phyloP scores from a whole-genome alignment of 2,888 invertebrate species.

The Catonia carolina region DNA sequence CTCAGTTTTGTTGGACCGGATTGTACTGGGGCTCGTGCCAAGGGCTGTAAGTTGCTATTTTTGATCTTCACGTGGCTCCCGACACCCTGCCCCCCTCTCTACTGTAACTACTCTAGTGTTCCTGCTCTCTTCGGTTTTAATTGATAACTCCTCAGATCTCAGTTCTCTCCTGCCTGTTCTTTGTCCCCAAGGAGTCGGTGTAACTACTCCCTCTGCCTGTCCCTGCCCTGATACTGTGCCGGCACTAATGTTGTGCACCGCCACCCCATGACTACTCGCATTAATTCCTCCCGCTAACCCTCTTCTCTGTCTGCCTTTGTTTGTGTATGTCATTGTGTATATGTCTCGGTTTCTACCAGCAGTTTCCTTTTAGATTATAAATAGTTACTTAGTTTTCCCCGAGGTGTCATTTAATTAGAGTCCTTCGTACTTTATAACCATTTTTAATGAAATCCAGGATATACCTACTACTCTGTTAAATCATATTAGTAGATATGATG shows the following conservation, averaged over 20 bases:
- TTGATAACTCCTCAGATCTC: not conserved
- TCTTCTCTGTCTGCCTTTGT: not conserved
- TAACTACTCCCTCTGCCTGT: too few relatives aligned
- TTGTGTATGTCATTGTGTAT: not conserved
- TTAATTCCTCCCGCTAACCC: not conserved
- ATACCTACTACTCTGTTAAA: too few relatives aligned
- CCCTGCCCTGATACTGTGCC: too few relatives aligned
- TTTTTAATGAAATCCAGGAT: too few relatives aligned
- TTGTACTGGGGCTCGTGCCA: constrained; percentile 27
- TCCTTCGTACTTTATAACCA: too few relatives aligned
- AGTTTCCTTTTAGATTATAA: too few relatives aligned
- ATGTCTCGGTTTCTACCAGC: too few relatives aligned
- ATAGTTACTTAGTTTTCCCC: too few relatives aligned
- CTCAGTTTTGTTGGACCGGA: constrained; percentile 24
- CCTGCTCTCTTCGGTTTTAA: constrained; percentile 1
- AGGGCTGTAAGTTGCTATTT: constrained; percentile 24
- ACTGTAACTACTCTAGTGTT: not conserved
- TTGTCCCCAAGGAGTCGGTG: not conserved
- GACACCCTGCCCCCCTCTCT: not conserved
- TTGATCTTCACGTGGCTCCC: constrained; percentile 15
- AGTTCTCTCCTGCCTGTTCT: not conserved
- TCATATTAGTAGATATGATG: too few relatives aligned
- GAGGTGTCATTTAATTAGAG: too few relatives aligned
- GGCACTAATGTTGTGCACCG: too few relatives aligned
- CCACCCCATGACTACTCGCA: not conserved